These are phyloP conservation scores for Stenodera caucasica DNA, from an alignment of 2,888 invertebrate species.

Conservation along the genomic window DNA sequence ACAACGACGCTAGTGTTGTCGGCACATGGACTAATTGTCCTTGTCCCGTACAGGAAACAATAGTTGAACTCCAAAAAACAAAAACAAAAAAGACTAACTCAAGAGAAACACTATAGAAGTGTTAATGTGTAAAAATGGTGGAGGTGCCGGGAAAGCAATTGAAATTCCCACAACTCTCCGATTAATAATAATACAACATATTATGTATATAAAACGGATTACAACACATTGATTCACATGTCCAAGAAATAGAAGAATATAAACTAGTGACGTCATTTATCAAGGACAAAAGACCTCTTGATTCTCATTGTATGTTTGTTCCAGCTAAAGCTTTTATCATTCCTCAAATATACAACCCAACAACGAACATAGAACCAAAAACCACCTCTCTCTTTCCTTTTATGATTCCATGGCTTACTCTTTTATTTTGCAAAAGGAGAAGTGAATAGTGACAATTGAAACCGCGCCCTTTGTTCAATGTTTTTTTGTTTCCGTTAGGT, in stretches of 20 bases:
- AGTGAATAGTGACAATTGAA: constrained; percentile 54
- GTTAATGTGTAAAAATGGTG: constrained; percentile 1
- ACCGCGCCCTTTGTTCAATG: constrained; percentile 51
- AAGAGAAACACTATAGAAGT: too few relatives aligned
- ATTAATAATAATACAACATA: too few relatives aligned
- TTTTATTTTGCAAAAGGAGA: constrained; percentile 49
- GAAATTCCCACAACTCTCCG: too few relatives aligned
- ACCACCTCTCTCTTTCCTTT: constrained; percentile 38
- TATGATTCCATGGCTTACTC: constrained; percentile 49
- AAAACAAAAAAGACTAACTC: too few relatives aligned
- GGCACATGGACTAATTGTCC: background rate
- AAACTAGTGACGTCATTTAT: constrained; percentile 47
- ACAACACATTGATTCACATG: constrained; percentile 43
- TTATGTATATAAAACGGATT: constrained; percentile 37
- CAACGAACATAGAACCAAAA: background rate
- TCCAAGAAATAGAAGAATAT: constrained; percentile 35
- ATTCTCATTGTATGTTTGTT: constrained; percentile 53
- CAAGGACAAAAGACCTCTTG: constrained; percentile 50
- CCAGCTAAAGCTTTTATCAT: constrained; percentile 51
- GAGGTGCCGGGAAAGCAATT: constrained; percentile 8
- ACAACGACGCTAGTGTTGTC: too few relatives aligned
- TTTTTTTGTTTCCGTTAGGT: constrained; percentile 53
- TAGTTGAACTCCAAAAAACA: too few relatives aligned
- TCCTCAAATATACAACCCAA: constrained; percentile 48
- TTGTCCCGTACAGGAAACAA: constrained; percentile 6